Percentiles rank a stretch among this genome's conserved stretches.
phyloP scores from a whole-genome alignment of 2,888 invertebrate species.

The Caenorhabditis sp. region DNA sequence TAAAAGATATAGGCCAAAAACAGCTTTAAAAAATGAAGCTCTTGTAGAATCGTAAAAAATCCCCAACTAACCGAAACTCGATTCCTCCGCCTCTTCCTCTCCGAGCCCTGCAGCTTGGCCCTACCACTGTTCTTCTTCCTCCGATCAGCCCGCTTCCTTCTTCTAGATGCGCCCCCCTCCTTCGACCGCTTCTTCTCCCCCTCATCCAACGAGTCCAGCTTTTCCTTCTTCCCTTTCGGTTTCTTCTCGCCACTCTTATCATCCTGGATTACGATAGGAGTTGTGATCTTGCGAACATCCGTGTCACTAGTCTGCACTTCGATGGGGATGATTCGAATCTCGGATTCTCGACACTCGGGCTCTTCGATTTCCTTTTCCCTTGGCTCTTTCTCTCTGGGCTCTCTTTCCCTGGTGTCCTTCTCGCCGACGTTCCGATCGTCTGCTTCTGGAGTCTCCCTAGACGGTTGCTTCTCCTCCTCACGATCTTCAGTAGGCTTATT shows the following conservation, averaged over 20 bases:
- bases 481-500: slow-evolving; percentile 8
- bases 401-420: neutral
- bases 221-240: neutral
- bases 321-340: neutral
- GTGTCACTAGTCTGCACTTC: slow-evolving; percentile 6
- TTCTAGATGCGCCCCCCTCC: neutral
- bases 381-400: neutral
- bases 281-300: neutral
- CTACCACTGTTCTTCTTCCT: neutral
- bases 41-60: too few relatives aligned
- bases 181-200: neutral
- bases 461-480: slow-evolving; percentile 20
- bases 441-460: neutral
- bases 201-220: slow-evolving; percentile 19
- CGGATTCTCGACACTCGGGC: slow-evolving; percentile 8
- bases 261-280: neutral
- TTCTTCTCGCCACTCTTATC: slow-evolving; percentile 27
- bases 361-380: slow-evolving; percentile 14
- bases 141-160: neutral
- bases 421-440: neutral
- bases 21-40: too few relatives aligned
- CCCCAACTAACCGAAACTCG: neutral
- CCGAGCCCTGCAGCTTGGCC: neutral
- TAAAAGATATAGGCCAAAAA: too few relatives aligned
- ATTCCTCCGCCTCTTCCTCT: neutral